phyloP scores from a whole-genome alignment of 2,888 invertebrate genomes.

The Nemurella pictetii region DNA sequence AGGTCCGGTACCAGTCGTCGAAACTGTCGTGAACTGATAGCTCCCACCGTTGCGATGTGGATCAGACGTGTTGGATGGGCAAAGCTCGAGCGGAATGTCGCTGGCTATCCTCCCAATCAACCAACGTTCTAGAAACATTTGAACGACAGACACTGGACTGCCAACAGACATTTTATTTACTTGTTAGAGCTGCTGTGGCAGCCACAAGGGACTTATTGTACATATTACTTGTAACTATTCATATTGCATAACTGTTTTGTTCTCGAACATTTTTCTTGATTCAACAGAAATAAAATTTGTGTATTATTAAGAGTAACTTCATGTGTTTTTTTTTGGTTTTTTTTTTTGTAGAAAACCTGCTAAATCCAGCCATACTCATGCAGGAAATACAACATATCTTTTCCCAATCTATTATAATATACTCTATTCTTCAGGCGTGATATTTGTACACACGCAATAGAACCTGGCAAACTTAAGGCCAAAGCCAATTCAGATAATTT shows the following conservation, averaged over 20 bases:
- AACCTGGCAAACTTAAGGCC: no score
- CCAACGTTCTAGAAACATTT: conserved; percentile 10
- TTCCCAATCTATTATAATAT: no score
- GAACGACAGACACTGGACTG: conserved; percentile 7
- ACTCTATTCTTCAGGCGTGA: no score
- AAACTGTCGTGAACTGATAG: conserved; percentile 42
- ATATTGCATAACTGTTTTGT: conserved; percentile 57
- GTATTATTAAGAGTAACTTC: conserved; percentile 53
- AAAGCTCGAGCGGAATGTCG: not conserved
- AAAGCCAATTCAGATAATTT: no score
- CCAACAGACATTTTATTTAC: conserved; percentile 12
- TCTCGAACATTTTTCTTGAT: conserved; percentile 56
- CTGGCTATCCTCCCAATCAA: not conserved
- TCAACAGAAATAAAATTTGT: conserved; percentile 58
- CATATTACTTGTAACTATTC: conserved; percentile 59
- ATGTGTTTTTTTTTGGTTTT: not conserved
- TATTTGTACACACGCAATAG: no score
- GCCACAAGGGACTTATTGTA: conserved; percentile 55
- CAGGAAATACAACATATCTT: no score
- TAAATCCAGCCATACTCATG: no score
- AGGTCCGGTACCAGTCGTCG: conserved; percentile 47
- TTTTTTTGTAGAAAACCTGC: no score
- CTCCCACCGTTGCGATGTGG: conserved; percentile 13
- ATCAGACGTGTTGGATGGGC: not conserved
- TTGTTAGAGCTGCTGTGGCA: not conserved